phyloP scores from a whole-genome alignment of 2,113 vertebrate genomes.

The Pteropus alecto region DNA sequence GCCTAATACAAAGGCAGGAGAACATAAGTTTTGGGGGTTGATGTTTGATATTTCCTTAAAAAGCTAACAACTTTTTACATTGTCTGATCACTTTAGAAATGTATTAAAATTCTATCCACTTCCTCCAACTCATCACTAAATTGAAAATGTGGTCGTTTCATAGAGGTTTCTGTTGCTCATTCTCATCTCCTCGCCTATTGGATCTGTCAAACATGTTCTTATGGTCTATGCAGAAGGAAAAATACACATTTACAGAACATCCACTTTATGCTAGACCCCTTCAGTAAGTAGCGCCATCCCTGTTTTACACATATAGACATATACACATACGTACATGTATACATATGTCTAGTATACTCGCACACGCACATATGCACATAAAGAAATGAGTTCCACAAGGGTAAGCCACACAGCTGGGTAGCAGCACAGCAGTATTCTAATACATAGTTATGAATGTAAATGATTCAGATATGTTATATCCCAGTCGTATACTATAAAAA shows the following conservation, averaged over 20 bases:
- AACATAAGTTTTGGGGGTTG: neutral
- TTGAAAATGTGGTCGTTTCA: neutral
- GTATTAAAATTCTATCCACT: neutral
- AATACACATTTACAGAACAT: neutral
- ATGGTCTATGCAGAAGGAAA: neutral
- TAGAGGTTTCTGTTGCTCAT: neutral
- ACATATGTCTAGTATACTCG: neutral
- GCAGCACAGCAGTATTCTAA: neutral
- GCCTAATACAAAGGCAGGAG: neutral
- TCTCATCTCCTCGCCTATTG: neutral
- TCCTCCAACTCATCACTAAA: slow-evolving; percentile 4
- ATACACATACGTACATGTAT: neutral
- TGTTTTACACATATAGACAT: neutral
- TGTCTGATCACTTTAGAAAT: slow-evolving; percentile 30
- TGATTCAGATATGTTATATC: neutral
- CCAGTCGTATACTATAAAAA: neutral
- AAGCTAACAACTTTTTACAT: neutral
- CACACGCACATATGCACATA: neutral
- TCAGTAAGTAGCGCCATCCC: neutral
- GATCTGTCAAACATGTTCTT: neutral
- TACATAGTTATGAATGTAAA: neutral
- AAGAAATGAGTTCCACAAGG: neutral
- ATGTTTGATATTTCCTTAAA: neutral
- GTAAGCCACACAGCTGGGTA: neutral
- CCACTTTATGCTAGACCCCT: neutral